A percentile compares a stretch with the other conserved stretches of the same genome.
phyloP scores from a whole-genome alignment of 2,888 invertebrate genomes.

The Stictocephala bisonia region DNA sequence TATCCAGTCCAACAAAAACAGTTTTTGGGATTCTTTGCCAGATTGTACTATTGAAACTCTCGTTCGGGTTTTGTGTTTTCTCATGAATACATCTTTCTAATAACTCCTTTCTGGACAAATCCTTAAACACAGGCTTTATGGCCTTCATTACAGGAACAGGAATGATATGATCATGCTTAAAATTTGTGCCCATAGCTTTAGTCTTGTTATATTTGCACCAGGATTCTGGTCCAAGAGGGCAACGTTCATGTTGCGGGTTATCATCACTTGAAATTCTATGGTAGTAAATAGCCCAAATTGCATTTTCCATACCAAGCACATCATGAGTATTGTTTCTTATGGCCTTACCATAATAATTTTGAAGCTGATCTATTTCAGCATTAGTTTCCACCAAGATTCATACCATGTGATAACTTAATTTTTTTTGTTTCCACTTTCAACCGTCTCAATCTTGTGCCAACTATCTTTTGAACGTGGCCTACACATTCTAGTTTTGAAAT shows the following conservation, averaged over 20 bases:
- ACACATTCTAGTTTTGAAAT: conserved; percentile 39
- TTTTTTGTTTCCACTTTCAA: not conserved
- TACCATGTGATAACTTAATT: not conserved
- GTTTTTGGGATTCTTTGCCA: conserved; percentile 9
- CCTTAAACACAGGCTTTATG: not conserved
- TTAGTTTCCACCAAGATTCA: not conserved
- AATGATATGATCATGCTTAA: not conserved
- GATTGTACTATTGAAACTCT: conserved; percentile 25
- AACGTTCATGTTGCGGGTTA: not conserved
- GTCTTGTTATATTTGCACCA: conserved; percentile 4
- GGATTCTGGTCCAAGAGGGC: conserved; percentile 12
- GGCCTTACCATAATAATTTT: conserved; percentile 6
- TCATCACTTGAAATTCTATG: not conserved
- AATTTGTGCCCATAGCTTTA: not conserved
- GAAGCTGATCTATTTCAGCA: not conserved
- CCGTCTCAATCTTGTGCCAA: not conserved
- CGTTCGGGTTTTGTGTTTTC: conserved; percentile 21
- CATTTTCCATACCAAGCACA: not conserved
- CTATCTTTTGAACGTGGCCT: conserved; percentile 38
- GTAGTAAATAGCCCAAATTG: conserved; percentile 1
- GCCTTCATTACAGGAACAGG: not conserved
- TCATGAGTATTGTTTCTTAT: not conserved
- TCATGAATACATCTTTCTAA: conserved; percentile 44
- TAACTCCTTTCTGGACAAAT: not conserved
- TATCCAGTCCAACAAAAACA: not conserved